Percentiles rank a stretch among this genome's conserved stretches.
These are phyloP conservation scores for Andricus grossulariae DNA, from an alignment of 1,140 invertebrate genomes.

Conservation along the genomic window DNA sequence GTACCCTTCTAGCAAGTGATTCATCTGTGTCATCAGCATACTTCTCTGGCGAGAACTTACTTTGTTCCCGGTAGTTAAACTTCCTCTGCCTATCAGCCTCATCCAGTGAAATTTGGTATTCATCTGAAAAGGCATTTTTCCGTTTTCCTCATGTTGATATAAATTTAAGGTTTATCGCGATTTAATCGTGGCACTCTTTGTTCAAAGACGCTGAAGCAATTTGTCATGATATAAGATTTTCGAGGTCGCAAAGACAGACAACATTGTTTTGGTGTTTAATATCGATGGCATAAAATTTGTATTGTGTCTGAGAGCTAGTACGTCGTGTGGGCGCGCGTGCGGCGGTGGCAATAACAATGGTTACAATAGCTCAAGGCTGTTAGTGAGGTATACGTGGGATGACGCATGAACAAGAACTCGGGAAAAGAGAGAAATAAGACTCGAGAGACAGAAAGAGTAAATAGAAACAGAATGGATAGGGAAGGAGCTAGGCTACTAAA, in stretches of 20 bases:
- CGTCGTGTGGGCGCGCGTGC: conserved; percentile 74
- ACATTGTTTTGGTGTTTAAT: not conserved
- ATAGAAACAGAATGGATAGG: conserved; percentile 36
- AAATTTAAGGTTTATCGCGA: conserved; percentile 28
- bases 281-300: not conserved
- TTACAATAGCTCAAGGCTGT: conserved; percentile 53
- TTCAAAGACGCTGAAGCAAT: not conserved
- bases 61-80: conserved; percentile 37
- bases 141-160: conserved; percentile 40
- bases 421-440: conserved; percentile 42
- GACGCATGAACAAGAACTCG: conserved; percentile 44
- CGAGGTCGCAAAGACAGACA: not conserved
- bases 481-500: conserved; percentile 20
- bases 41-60: conserved; percentile 7
- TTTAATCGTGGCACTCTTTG: conserved; percentile 10
- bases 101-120: conserved; percentile 52
- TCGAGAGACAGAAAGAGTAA: conserved; percentile 30
- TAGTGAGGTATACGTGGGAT: conserved; percentile 47
- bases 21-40: not conserved
- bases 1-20: conserved; percentile 5
- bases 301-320: conserved; percentile 48
- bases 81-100: conserved; percentile 33
- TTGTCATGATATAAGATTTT: not conserved
- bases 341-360: conserved; percentile 65
- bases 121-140: conserved; percentile 67